phyloP scores from a whole-genome alignment of 2,797 vertebrate genomes.

The Channallabes apus region DNA sequence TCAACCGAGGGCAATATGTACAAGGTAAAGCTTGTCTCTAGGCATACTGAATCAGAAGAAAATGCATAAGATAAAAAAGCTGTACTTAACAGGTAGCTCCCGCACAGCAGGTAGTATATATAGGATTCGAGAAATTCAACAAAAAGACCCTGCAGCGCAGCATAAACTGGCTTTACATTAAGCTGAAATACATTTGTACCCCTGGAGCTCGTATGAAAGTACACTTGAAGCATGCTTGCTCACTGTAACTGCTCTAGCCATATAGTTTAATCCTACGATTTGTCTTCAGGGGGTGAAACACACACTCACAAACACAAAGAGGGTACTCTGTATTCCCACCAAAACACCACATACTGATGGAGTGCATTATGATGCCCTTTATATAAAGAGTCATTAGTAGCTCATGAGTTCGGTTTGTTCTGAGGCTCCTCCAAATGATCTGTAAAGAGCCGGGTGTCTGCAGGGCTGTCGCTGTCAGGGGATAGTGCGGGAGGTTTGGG shows the following conservation, averaged over 20 bases:
- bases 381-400: constrained; percentile 74
- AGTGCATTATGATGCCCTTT: constrained; percentile 65
- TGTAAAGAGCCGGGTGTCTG: constrained; percentile 61
- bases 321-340: constrained; percentile 36
- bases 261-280: constrained; percentile 6
- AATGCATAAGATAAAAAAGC: constrained; percentile 44
- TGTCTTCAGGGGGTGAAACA: background rate
- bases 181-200: constrained; percentile 28
- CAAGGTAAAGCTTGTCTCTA: constrained; percentile 50
- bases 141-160: constrained; percentile 38
- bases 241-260: constrained; percentile 16
- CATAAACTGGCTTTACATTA: constrained; percentile 23
- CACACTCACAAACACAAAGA: constrained; percentile 3
- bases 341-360: constrained; percentile 53
- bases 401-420: constrained; percentile 73
- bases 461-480: constrained; percentile 56
- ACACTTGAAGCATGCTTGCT: constrained; percentile 26
- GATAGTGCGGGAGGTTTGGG: constrained; percentile 51
- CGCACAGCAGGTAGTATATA: constrained; percentile 36
- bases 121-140: constrained; percentile 35
- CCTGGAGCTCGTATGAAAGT: constrained; percentile 25
- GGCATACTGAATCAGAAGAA: constrained; percentile 41
- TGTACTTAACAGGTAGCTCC: constrained; percentile 48
- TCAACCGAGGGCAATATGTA: constrained; percentile 49
- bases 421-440: constrained; percentile 73